Evolutionary conservation across 2,113 vertebrate species (phyloP).

Genomic region (Hyperoodon ampullatus): DNA sequence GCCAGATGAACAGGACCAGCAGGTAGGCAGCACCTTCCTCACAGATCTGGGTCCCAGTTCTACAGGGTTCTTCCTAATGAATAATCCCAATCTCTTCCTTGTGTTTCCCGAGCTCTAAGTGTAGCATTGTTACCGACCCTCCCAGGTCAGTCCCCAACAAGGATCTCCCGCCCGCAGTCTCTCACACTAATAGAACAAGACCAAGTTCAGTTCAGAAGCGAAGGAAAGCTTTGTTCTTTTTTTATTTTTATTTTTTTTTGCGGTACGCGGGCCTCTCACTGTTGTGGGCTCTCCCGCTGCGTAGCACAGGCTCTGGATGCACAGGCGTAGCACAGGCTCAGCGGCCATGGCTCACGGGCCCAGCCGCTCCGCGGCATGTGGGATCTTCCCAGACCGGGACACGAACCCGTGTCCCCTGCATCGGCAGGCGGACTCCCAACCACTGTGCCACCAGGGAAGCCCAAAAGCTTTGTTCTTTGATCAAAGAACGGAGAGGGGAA

Average conservation of each 20-base stretch:
- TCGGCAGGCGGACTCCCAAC: too few species aligned
- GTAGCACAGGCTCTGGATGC: too few species aligned
- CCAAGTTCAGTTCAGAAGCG: not conserved
- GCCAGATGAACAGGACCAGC: not conserved
- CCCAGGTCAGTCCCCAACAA: not conserved
- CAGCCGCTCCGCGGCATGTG: too few species aligned
- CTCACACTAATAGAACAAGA: fast-evolving
- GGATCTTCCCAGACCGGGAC: too few species aligned
- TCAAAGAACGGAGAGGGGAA: too few species aligned
- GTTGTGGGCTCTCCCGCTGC: too few species aligned
- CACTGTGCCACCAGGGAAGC: too few species aligned
- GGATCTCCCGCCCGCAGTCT: not conserved
- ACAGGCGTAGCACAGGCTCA: too few species aligned
- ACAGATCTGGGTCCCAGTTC: not conserved
- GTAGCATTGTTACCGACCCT: not conserved
- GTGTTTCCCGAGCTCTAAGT: not conserved
- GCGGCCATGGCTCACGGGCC: too few species aligned
- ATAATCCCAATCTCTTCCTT: not conserved
- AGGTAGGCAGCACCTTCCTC: not conserved
- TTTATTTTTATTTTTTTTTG: too few species aligned
- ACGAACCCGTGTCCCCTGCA: too few species aligned
- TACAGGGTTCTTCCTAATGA: not conserved
- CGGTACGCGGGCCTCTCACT: too few species aligned
- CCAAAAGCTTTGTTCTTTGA: not conserved
- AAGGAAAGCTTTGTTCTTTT: not conserved